Evolutionary conservation across 2,888 invertebrate genomes (phyloP).

Genomic region (Aproaerema taeniolella): DNA sequence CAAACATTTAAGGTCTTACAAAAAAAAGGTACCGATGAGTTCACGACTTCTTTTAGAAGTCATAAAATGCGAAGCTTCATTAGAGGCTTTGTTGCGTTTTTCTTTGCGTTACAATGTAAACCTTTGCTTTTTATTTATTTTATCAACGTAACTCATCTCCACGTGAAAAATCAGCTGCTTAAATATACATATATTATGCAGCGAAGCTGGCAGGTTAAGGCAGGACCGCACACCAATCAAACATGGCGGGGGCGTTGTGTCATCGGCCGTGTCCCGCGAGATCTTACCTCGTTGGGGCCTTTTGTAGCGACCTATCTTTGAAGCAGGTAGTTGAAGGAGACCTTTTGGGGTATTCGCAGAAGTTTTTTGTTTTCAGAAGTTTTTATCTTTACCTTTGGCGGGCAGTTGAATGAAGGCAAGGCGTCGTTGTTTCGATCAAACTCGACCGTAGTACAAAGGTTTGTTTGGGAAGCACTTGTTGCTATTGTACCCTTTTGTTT

Average conservation of each 20-base stretch:
- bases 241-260: slow-evolving; percentile 40
- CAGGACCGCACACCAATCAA: slow-evolving; percentile 29
- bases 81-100: slow-evolving; percentile 20
- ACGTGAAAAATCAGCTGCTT: slow-evolving; percentile 40
- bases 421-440: slow-evolving; percentile 18
- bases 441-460: slow-evolving; percentile 29
- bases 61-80: slow-evolving; percentile 12
- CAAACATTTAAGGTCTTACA: too few species aligned
- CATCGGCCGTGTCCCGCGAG: slow-evolving; percentile 33
- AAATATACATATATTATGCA: slow-evolving; percentile 30
- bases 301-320: slow-evolving; percentile 36
- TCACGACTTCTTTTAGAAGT: neutral
- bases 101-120: slow-evolving; percentile 8
- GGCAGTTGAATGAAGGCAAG: slow-evolving; percentile 39
- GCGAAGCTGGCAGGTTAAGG: slow-evolving; percentile 26
- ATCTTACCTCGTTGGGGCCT: slow-evolving; percentile 32
- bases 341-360: slow-evolving; percentile 36
- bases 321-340: slow-evolving; percentile 57
- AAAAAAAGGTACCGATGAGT: neutral
- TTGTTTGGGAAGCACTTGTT: slow-evolving; percentile 45
- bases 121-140: slow-evolving; percentile 23
- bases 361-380: slow-evolving; percentile 48
- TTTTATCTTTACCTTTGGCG: slow-evolving; percentile 32
- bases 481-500: slow-evolving; percentile 31
- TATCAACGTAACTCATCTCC: slow-evolving; percentile 35